Base-by-base conservation (phyloP, 2,888 invertebrate species). In the Disparrhopalites patrizii region DNA sequence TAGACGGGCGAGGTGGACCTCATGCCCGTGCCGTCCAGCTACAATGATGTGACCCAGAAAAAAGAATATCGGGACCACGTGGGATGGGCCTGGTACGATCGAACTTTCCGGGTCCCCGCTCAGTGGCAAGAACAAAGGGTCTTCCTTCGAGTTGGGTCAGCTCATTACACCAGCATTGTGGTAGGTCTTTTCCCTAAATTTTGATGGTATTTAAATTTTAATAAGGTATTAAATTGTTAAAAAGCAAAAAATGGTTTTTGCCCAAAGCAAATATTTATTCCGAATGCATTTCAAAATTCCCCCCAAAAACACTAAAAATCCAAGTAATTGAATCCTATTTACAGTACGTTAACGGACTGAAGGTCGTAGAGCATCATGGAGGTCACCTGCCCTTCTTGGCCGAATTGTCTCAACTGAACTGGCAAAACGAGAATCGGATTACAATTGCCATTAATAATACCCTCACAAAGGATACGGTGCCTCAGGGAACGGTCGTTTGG, bases 361-460 rank as follows among this genome's bases (percentile, higher is more conserved):
- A 87, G 65, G 86, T 88, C 18, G 85, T 87, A 74, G 86, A 85
- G 70, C 98, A 99, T 78, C 90, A 90, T 78, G 92, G 98, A 40
- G 98, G 98, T 0, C 97, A 98, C 80, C 82, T 99, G 54, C 98
- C 99, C 0, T 98, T 99, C 79, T 90, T 93, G 79, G 85, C 84
- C 1, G 94, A 95, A 71, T 84, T 98, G 58, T n/a, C 64, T 1
- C 33, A 31, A 10, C 43, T 71, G 30, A 64, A 66, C 8, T 57
- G 54, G 15, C 36, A 55, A 20, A 15, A 20, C 3, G 85, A 86
- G 77, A 93, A 94, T 79, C 82, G 86, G 27, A 83, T 97, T 10
- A 95, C 96, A 0, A 92, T 98, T 0, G 91, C 93, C 8, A 90
- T 97, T 38, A 97, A 98, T 81, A 98, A 98, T 78, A 94, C 91